Evolutionary conservation across 1,140 invertebrate genomes (phyloP), one percentile per base, ranked within the genome.

Genomic region (Hylaeus anthracinus): DNA sequence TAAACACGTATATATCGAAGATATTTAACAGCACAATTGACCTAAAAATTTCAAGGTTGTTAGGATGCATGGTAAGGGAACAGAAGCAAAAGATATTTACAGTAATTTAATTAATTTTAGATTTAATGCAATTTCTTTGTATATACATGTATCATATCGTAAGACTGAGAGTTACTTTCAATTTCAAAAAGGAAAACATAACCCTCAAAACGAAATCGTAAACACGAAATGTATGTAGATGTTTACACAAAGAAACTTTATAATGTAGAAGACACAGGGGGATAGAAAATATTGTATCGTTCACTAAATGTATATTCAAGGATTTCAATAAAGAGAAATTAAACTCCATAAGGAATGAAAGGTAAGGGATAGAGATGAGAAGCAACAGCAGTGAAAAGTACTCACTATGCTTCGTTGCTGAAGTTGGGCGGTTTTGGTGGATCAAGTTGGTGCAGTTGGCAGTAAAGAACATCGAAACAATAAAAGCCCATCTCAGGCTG

Each of bases 381-480:
- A 14, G 53, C 12, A 39, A 66, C 39, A 82, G 60, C 15, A 48
- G 45, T n/a, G 56, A n/a, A 56, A 48, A 60, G 58, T 90, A 97
- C 97, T 98, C 95, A 99, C 98, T 97, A 99, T 90, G 97, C 95
- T 91, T 99, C 98, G 92, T 99, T 99, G 91, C 97, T 97, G 93
- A 99, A 99, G 92, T 97, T 96, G 72, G 97, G 97, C 83, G 96
- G 95, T 93, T 97, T 97, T 82, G 98, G 98, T 82, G 97, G 96
- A 87, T 98, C 97, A 90, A 98, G 95, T 92, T 97, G 98, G 94
- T 99, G 96, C 89, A 99, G 95, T 94, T 99, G 97, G 93, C 96
- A 97, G 94, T 98, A 98, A 73, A 99, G 95, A 83, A 99, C 98
- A 94, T 99, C 98, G 94, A 99, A 99, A 95, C 98, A 99, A 94